phyloP scores from a whole-genome alignment of 2,113 vertebrate genomes.

The Mesembrinibis cayennensis region DNA sequence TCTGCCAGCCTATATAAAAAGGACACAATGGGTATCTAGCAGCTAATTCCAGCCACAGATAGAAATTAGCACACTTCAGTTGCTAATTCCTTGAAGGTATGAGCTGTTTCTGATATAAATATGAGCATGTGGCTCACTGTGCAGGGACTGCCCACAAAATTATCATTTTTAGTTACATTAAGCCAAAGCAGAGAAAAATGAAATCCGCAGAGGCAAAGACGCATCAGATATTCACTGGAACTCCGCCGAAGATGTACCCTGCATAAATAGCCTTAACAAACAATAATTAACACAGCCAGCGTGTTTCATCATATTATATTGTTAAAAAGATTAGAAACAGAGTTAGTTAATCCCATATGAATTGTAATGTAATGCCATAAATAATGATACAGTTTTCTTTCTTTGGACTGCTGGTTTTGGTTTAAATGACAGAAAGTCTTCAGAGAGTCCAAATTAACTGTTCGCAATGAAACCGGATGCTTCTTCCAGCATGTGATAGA shows the following conservation, averaged over 20 bases:
- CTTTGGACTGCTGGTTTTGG: not conserved
- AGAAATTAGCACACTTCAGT: not conserved
- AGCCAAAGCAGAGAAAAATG: not conserved
- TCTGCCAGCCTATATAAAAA: not conserved
- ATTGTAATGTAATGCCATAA: not conserved
- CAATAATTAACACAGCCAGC: not conserved
- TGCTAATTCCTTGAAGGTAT: slow-evolving; percentile 12
- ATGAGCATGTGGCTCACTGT: not conserved
- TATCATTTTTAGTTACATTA: slow-evolving; percentile 8
- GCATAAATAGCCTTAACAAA: not conserved
- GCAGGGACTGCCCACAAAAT: not conserved
- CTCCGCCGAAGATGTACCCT: not conserved
- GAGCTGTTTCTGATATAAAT: not conserved
- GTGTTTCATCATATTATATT: not conserved
- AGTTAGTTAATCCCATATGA: slow-evolving; percentile 14
- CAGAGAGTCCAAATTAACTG: not conserved
- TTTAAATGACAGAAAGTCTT: not conserved
- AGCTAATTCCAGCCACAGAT: not conserved
- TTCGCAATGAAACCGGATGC: not conserved
- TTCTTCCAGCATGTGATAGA: not conserved
- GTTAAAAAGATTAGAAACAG: not conserved
- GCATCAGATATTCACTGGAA: not conserved
- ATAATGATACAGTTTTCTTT: not conserved
- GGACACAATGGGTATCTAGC: not conserved
- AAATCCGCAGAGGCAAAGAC: not conserved